A percentile compares a stretch with the other conserved stretches of the same genome.
Evolutionary conservation across 2,113 vertebrate genomes (phyloP).

Genomic region (Mystacornis crossleyi): DNA sequence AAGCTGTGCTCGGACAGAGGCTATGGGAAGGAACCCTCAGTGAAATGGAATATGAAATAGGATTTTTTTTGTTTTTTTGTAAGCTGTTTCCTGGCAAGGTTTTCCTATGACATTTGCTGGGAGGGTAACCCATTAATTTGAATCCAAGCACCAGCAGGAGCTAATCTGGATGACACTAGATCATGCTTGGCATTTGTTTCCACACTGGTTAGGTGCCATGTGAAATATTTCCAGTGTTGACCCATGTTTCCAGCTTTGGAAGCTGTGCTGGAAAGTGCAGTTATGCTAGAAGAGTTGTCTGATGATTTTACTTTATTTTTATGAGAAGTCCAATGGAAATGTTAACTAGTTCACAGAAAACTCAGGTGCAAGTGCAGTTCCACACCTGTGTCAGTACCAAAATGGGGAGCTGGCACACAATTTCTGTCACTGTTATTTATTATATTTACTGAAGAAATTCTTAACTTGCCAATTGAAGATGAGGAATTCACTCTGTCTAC

Average conservation of each 20-base stretch:
- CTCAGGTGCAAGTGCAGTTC: neutral
- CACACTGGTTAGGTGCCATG: constrained; percentile 43
- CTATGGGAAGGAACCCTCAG: constrained; percentile 17
- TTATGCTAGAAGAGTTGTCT: neutral
- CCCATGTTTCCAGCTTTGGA: constrained; percentile 52
- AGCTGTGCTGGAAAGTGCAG: constrained; percentile 39
- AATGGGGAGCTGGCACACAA: neutral
- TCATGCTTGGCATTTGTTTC: constrained; percentile 54
- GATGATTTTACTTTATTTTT: neutral
- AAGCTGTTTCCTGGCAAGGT: constrained; percentile 43
- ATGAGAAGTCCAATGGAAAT: neutral
- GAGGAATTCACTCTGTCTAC: neutral
- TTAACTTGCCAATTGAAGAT: neutral
- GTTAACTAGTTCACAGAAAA: neutral
- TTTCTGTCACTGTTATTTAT: neutral
- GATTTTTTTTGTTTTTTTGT: neutral
- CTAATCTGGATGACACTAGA: constrained; percentile 58
- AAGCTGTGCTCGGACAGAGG: neutral
- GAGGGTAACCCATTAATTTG: constrained; percentile 49
- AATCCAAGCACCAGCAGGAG: constrained; percentile 52
- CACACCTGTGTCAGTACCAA: neutral
- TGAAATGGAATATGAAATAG: constrained; percentile 40
- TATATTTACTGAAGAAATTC: neutral
- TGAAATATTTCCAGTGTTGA: constrained; percentile 58
- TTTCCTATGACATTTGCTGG: constrained; percentile 42